phyloP scores from a whole-genome alignment of 2,113 vertebrate genomes.

The Myotis davidii region DNA sequence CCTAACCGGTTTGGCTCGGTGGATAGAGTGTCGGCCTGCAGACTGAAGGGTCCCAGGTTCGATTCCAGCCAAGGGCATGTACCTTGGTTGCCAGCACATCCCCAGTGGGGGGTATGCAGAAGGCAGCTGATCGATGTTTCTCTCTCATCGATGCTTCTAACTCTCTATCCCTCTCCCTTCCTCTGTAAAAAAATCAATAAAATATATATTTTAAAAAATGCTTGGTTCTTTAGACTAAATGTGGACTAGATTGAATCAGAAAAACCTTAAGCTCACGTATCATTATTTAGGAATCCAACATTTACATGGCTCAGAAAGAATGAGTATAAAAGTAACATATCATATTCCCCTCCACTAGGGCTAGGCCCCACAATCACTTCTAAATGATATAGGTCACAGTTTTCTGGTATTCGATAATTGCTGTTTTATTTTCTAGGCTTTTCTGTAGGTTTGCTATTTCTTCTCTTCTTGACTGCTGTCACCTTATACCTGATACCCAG shows the following conservation, averaged over 20 bases:
- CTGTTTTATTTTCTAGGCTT: slow-evolving; percentile 57
- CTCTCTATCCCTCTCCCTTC: too few species aligned
- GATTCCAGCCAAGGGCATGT: too few species aligned
- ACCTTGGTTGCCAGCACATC: too few species aligned
- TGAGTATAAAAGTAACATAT: background rate
- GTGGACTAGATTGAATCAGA: background rate
- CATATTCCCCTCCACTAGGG: background rate
- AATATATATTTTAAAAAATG: too few species aligned
- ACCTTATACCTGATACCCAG: slow-evolving; percentile 23
- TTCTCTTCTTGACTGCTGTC: slow-evolving; percentile 21
- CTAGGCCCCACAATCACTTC: background rate
- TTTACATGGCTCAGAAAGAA: background rate
- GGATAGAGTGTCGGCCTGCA: too few species aligned
- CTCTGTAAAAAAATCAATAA: too few species aligned
- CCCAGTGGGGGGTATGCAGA: too few species aligned
- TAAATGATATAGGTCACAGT: background rate
- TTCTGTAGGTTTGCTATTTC: background rate
- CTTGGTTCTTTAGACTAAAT: background rate
- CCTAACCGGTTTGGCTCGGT: too few species aligned
- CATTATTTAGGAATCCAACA: background rate
- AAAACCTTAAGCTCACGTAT: background rate
- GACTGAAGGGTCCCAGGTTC: too few species aligned
- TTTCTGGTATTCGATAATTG: slow-evolving; percentile 30
- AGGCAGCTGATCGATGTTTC: too few species aligned
- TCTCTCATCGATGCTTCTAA: too few species aligned